These are phyloP conservation scores for Ips nitidus DNA, from an alignment of 1,140 invertebrate species.

Conservation along the genomic window DNA sequence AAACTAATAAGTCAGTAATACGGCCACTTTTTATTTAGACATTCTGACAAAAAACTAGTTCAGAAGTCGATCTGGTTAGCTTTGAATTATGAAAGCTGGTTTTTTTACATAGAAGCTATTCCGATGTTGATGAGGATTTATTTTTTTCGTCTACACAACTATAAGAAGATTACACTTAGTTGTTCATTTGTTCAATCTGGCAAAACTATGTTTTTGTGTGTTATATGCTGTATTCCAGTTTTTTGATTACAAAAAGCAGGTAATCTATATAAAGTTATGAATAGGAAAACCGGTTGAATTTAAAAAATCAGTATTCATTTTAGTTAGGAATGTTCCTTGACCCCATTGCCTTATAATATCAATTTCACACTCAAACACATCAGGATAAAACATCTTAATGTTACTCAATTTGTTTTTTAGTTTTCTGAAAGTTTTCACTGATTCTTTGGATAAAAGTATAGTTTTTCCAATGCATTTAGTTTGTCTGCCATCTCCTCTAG, in stretches of 20 bases:
- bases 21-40: neutral
- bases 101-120: constrained; percentile 19
- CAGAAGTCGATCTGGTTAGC: neutral
- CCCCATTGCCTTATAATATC: constrained; percentile 27
- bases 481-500: neutral
- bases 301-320: constrained; percentile 20
- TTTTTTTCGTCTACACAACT: constrained; percentile 5
- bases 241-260: no score
- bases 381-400: constrained; percentile 29
- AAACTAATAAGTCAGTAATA: neutral
- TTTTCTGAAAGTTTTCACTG: constrained; percentile 17
- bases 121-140: constrained; percentile 9
- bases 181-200: no score
- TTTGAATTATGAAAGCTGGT: constrained; percentile 9
- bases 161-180: no score
- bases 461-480: constrained; percentile 3
- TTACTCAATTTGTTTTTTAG: constrained; percentile 23
- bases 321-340: constrained; percentile 11
- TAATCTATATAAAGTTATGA: constrained; percentile 6
- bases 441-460: constrained; percentile 17
- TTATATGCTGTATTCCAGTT: no score
- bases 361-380: constrained; percentile 16
- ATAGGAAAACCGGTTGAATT: constrained; percentile 8
- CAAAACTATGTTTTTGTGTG: no score
- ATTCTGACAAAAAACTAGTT: constrained; percentile 2